Evolutionary conservation across 1,140 invertebrate species (phyloP), one percentile per base, ranked within the genome.

Genomic region (Cotesia typhae): DNA sequence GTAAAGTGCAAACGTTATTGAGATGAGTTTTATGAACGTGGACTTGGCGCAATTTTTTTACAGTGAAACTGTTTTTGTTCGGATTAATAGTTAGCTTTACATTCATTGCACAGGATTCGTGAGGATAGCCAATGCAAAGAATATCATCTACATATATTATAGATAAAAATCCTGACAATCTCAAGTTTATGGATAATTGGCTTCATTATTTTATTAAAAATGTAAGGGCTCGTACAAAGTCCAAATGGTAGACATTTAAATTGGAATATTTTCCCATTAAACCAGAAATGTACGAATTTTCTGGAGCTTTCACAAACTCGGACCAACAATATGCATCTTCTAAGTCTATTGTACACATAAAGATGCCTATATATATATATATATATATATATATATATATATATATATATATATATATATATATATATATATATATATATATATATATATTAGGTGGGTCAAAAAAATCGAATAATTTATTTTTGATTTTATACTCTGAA

Each of bases 241-340:
- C 61, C 61, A 38, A 63, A 63, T 10, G 61, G 61, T 20, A 63
- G 12, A 12, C 61, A 63, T 9, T 3, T 38, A 14, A 63, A 63
- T 28, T 63, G 28, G n/a, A 10, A 63, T 6, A 37, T 0, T 37
- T 37, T 35, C 4, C 36, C 36, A 2, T 10, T 4, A n/a, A 38
- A 63, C 4, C 4, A 5, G 38, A 63, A 17, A 1, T 36, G 28
- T 38, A 63, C 3, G 38, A 36, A 63, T 37, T 37, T 63, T 38
- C 61, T 36, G 36, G 10, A 4, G 4, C 9, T 7, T 63, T 38
- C 7, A 37, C 38, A 3, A 3, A 63, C 36, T 9, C 5, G 61
- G 28, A 63, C n/a, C 12, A 63, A 37, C 10, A 63, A 12, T 63
- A 63, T n/a, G 61, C 61, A 12, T 63, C 61, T 12, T 63, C n/a